Conservation (phyloP, 2,888 invertebrate species). For the Diploptera punctata region DNA sequence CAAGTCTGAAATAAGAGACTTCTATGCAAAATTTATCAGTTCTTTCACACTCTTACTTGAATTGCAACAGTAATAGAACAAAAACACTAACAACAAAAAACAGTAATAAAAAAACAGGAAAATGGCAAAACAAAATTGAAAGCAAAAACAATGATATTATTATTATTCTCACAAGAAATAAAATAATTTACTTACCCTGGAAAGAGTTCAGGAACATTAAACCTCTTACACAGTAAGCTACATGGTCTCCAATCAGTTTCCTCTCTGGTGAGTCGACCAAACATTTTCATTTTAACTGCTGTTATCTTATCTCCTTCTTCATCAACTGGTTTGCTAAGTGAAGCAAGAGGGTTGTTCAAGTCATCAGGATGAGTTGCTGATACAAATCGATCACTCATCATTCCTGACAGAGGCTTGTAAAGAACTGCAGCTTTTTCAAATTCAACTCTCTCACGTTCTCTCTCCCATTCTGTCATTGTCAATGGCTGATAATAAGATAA, state of each 20-base stretch:
- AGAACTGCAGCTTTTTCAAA: slow-evolving; percentile 79
- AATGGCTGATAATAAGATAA: slow-evolving; percentile 52
- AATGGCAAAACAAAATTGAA: too few species aligned
- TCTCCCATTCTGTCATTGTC: slow-evolving; percentile 80
- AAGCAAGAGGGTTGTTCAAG: slow-evolving; percentile 52
- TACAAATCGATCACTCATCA: slow-evolving; percentile 67
- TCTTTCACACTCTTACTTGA: too few species aligned
- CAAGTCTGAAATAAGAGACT: too few species aligned
- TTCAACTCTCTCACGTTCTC: slow-evolving; percentile 77
- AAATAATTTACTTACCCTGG: slow-evolving; percentile 64
- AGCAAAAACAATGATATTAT: too few species aligned
- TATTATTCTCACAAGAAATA: too few species aligned
- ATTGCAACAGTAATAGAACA: too few species aligned
- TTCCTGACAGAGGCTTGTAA: slow-evolving; percentile 65
- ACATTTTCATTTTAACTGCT: slow-evolving; percentile 78
- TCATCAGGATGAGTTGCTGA: slow-evolving; percentile 61
- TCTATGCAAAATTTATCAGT: too few species aligned
- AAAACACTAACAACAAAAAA: too few species aligned
- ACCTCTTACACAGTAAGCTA: slow-evolving; percentile 84
- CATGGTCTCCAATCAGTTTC: slow-evolving; percentile 82
- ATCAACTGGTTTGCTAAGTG: slow-evolving; percentile 44
- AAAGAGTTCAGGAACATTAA: slow-evolving; percentile 91
- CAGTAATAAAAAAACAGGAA: too few species aligned
- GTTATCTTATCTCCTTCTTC: slow-evolving; percentile 65
- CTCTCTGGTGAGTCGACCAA: slow-evolving; percentile 75